phyloP scores from a whole-genome alignment of 2,888 invertebrate species.

The Lepidochitona cinerea region DNA sequence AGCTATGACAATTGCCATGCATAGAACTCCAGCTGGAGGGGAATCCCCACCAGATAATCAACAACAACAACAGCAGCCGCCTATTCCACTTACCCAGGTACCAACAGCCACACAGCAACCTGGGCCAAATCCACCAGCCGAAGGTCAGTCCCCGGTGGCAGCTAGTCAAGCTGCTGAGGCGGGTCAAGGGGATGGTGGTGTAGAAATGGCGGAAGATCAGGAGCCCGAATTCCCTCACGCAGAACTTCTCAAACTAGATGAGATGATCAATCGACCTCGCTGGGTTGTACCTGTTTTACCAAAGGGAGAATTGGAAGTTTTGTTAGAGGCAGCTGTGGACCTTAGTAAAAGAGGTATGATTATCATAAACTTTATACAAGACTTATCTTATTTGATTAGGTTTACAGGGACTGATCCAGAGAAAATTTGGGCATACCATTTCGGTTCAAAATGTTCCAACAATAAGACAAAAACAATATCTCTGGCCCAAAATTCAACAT shows the following conservation, averaged over 20 bases:
- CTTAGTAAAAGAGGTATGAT: slow-evolving; percentile 84
- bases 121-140: slow-evolving; percentile 17
- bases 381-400: too few species aligned
- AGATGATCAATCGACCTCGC: slow-evolving; percentile 94
- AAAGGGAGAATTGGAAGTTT: slow-evolving; percentile 93
- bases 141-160: slow-evolving; percentile 15
- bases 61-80: slow-evolving; percentile 13
- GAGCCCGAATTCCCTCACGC: slow-evolving; percentile 84
- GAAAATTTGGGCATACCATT: too few species aligned
- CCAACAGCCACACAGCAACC: slow-evolving; percentile 16
- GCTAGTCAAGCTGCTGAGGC: slow-evolving; percentile 36
- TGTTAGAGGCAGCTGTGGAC: slow-evolving; percentile 90
- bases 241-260: slow-evolving; percentile 90
- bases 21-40: slow-evolving; percentile 65
- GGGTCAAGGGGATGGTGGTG: slow-evolving; percentile 46
- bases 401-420: too few species aligned
- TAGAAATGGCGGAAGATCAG: slow-evolving; percentile 51
- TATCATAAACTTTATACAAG: too few species aligned
- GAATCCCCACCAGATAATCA: slow-evolving; percentile 62
- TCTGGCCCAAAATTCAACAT: too few species aligned
- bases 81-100: slow-evolving; percentile 13
- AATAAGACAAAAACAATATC: too few species aligned
- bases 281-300: slow-evolving; percentile 99
- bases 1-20: slow-evolving; percentile 68
- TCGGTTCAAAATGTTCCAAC: too few species aligned